Evolutionary conservation across 1,140 invertebrate genomes (phyloP).

Genomic region (Orchesella cincta): DNA sequence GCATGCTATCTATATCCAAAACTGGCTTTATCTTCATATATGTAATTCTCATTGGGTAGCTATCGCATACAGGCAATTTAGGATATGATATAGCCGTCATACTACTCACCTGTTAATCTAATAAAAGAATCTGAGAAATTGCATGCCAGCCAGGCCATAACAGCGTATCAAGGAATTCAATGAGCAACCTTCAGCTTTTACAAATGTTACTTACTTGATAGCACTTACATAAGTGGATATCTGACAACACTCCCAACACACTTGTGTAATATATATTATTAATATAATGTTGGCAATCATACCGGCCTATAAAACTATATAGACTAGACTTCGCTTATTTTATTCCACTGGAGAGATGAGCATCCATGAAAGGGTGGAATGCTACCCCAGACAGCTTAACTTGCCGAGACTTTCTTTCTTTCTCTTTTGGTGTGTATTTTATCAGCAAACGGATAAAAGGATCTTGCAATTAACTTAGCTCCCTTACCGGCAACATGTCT

Average conservation of each 20-base stretch:
- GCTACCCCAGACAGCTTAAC: not conserved
- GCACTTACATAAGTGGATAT: not conserved
- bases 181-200: no score
- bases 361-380: no score
- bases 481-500: not conserved
- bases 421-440: not conserved
- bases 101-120: slow-evolving; percentile 20
- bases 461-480: not conserved
- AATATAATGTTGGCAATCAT: not conserved
- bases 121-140: slow-evolving; percentile 22
- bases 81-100: no score
- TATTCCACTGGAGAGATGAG: no score
- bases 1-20: no score
- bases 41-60: no score
- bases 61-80: no score
- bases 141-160: not conserved
- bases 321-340: not conserved
- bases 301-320: not conserved
- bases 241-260: not conserved
- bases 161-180: not conserved
- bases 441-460: not conserved
- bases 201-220: no score
- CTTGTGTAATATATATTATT: not conserved
- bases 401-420: not conserved
- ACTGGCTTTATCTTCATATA: no score